Percentiles rank a stretch among this genome's conserved stretches.
Evolutionary conservation across 2,888 invertebrate species (phyloP).

Genomic region (Steinernema scapterisci): DNA sequence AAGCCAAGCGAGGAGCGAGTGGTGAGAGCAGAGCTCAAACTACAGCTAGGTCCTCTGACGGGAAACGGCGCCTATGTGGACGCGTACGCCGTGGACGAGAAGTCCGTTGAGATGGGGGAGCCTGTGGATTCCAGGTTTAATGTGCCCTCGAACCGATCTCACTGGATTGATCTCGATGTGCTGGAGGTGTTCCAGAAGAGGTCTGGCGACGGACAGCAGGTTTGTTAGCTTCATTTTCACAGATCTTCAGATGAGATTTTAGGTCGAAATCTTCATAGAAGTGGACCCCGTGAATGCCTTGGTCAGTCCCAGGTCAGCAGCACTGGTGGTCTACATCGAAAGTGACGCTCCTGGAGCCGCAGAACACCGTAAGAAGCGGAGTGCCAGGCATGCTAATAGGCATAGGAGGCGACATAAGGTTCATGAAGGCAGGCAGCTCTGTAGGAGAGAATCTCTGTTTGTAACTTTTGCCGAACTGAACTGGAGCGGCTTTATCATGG

Average conservation of each 20-base stretch:
- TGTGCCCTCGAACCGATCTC: background rate
- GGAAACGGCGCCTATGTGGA: background rate
- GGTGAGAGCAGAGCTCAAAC: constrained; percentile 2
- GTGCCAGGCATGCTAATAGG: constrained; percentile 21
- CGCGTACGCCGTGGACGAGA: background rate
- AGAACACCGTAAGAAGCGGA: constrained; percentile 4
- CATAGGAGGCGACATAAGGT: constrained; percentile 43
- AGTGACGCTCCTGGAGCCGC: constrained; percentile 20
- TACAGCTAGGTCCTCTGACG: background rate
- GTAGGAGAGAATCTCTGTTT: constrained; percentile 85
- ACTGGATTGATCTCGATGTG: constrained; percentile 21
- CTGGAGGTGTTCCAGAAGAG: background rate
- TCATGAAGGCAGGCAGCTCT: constrained; percentile 69
- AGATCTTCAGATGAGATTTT: background rate
- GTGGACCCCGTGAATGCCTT: background rate
- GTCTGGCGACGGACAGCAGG: background rate
- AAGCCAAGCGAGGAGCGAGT: constrained; percentile 1
- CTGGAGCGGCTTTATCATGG: constrained; percentile 87
- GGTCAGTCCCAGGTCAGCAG: background rate
- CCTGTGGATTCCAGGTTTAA: background rate
- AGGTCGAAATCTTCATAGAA: constrained; percentile 11
- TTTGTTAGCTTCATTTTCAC: background rate
- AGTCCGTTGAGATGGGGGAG: background rate
- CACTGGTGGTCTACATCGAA: constrained; percentile 12
- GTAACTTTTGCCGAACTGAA: constrained; percentile 95